phyloP scores from a whole-genome alignment of 2,888 invertebrate species.

The Trisateles emortualis region DNA sequence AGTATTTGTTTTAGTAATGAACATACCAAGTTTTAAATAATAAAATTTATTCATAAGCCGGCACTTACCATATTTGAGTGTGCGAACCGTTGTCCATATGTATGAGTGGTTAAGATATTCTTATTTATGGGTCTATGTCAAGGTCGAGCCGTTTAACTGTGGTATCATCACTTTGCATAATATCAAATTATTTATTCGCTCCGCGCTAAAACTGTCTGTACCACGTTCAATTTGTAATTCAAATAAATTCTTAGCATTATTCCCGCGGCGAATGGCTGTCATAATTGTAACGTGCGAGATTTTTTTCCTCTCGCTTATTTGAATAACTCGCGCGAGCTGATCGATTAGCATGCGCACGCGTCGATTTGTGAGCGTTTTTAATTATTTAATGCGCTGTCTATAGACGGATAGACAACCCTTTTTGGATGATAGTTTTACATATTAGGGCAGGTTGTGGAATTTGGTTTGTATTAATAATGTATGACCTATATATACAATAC shows the following conservation, averaged over 20 bases:
- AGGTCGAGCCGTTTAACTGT: constrained; percentile 77
- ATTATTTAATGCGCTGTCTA: constrained; percentile 33
- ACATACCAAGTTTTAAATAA: constrained; percentile 86
- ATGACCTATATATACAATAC: background rate
- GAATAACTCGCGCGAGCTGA: constrained; percentile 46
- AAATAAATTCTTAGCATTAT: constrained; percentile 80
- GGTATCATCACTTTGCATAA: constrained; percentile 84
- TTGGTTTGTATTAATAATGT: constrained; percentile 4
- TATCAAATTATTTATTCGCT: constrained; percentile 86
- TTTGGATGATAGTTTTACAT: constrained; percentile 56
- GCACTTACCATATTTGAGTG: constrained; percentile 85
- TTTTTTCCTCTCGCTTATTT: constrained; percentile 65
- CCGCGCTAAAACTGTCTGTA: constrained; percentile 81
- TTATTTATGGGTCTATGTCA: constrained; percentile 86
- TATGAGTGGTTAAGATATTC: constrained; percentile 86
- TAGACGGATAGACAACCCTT: constrained; percentile 30
- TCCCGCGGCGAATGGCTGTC: constrained; percentile 66
- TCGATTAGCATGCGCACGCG: constrained; percentile 62
- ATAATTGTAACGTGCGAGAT: constrained; percentile 77
- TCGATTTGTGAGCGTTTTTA: constrained; percentile 43
- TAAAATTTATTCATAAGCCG: constrained; percentile 86
- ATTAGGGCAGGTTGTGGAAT: constrained; percentile 47
- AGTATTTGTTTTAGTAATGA: constrained; percentile 87
- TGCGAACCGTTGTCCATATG: constrained; percentile 84
- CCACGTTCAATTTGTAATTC: constrained; percentile 83